Base-by-base conservation (phyloP, 2,113 vertebrate genomes). In the Tenebrosternarchus preto region DNA sequence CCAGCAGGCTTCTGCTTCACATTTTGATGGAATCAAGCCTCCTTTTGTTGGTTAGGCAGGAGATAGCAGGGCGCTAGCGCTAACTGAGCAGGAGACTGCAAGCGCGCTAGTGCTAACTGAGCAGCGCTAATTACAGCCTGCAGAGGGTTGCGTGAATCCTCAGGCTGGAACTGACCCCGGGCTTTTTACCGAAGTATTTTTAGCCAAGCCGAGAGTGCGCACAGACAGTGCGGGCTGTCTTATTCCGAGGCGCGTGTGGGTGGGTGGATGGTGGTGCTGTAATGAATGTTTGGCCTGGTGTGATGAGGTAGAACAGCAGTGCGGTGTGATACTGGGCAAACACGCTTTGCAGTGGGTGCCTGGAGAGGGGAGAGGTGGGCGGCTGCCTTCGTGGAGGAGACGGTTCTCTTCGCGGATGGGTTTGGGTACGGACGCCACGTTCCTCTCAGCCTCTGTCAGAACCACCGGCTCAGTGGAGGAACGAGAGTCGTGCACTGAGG, bases 181-280 rank as follows among this genome's bases (percentile, higher is more conserved):
- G 84, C 86, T 89, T 80, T 83, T 82, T 80, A 86, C 84, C 84
- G 82, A 17, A 81, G 77, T 89, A 89, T 88, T 90, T 91, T 89
- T 89, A 89, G 85, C 83, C 74, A 8, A 87, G 85, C 84, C 78
- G 81, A 82, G 43, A 87, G 83, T 81, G 69, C 81, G 55, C 83
- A n/a, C 22, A 50, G 46, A 63, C 61, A 15, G 66, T 64, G 20
- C 67, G 61, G 43, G 75, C 19, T 61, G 31, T 29, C 27, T 60
- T 27, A 57, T 75, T 79, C 57, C 25, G 31, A 78, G 64, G 19
- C 36, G 59, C 36, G 67, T 76, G 80, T 64, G 71, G 66, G 82
- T 76, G 75, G n/a, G 63, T 55, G 22, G 77, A 33, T 72, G 66
- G 82, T 76, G 63, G 68, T 73, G 86, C 76, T 78, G 56, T 79